Evolutionary conservation across 2,888 invertebrate species (phyloP), one percentile per base, ranked within the genome.

Genomic region (Anaspis maculata): DNA sequence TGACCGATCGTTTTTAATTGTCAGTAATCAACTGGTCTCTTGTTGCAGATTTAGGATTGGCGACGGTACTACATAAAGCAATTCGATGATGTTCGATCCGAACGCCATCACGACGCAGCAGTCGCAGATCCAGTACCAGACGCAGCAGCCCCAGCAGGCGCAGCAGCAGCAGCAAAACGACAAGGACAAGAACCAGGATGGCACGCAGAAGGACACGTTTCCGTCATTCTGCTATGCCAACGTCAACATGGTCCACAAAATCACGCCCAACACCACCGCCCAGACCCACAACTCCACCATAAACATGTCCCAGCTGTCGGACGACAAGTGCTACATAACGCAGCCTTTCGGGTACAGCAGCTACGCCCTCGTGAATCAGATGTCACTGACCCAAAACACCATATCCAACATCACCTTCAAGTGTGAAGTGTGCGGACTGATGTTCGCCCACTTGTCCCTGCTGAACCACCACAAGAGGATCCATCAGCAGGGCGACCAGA

Each of bases 381-480:
- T 88, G 83, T 83, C 85, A 52, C 72, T 87, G 38, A 79, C 83
- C 13, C 77, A 81, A 57, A 82, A 81, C 52, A 76, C 81, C 34
- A 80, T 82, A 57, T 79, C 83, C 10, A 86, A 84, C 57, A 85
- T 87, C 14, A 85, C 85, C 49, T 88, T 86, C 61, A 89, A 88
- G 66, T 88, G 88, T 65, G 88, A 89, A 63, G 82, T 87, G 5
- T 88, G 88, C 56, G 87, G 87, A 25, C 69, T 87, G 39, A 86
- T 86, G 73, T 89, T 88, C 62, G 83, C 83, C 1, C 87, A 88
- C 58, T 71, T 87, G 43, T 77, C 83, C 27, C 63, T 87, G 36
- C 67, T 88, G n/a, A 87, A 85, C 66, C 85, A 88, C 54, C 88
- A 88, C 63, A 89, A 88, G 67, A 75, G 86, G 47, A 79, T 83